Conservation (phyloP, 2,113 vertebrate species). For the Desmodus rotundus region DNA sequence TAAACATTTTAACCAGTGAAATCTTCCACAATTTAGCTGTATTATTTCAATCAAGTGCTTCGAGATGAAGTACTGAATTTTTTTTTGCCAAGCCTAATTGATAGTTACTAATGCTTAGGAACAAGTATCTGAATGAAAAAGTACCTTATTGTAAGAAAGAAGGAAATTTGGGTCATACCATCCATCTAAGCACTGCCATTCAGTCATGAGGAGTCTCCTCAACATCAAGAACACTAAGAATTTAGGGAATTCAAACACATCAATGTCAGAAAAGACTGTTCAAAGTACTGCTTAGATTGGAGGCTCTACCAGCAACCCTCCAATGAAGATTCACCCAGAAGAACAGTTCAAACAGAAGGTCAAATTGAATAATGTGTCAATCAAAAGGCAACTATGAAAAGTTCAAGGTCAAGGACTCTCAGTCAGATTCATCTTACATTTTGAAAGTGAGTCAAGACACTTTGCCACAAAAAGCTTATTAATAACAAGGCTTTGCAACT, state of each 20-base stretch:
- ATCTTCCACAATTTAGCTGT: background rate
- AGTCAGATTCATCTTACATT: conserved; percentile 13
- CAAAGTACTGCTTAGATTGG: background rate
- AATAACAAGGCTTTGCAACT: conserved; percentile 13
- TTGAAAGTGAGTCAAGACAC: background rate
- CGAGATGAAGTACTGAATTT: background rate
- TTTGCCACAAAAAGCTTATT: background rate
- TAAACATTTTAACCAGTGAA: background rate
- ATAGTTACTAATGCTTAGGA: background rate
- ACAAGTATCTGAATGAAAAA: background rate
- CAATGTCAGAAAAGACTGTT: background rate
- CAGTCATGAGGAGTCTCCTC: background rate
- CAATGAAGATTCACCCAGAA: background rate
- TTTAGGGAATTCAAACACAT: background rate
- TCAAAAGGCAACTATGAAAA: conserved; percentile 15
- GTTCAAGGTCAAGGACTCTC: conserved; percentile 17
- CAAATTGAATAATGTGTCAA: conserved; percentile 6
- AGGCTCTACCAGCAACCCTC: background rate
- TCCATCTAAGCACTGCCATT: background rate
- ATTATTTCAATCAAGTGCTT: background rate
- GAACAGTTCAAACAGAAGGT: conserved; percentile 14
- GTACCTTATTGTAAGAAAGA: background rate
- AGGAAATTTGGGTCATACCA: background rate
- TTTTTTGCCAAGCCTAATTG: background rate
- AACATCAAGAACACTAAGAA: background rate